These are phyloP conservation scores for Lepus europaeus DNA, from an alignment of 2,113 vertebrate species.

Conservation along the genomic window DNA sequence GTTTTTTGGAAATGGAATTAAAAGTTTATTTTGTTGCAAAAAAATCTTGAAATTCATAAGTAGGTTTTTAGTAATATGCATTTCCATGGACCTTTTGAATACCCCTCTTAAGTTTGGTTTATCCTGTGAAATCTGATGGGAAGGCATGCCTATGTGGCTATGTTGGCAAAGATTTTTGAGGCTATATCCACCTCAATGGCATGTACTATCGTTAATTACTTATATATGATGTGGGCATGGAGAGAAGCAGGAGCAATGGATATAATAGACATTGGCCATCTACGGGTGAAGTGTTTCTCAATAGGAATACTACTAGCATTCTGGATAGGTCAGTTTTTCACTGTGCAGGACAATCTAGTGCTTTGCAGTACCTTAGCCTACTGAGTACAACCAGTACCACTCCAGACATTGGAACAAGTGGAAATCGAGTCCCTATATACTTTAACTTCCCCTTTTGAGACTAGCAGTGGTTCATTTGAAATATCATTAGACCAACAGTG, in stretches of 20 bases:
- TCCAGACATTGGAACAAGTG: neutral
- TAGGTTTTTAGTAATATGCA: too few relatives aligned
- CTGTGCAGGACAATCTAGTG: too few relatives aligned
- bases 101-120: neutral
- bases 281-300: neutral
- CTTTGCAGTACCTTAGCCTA: neutral
- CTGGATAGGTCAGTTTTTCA: neutral
- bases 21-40: too few relatives aligned
- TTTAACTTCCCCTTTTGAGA: neutral
- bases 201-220: neutral
- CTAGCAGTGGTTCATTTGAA: neutral
- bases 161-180: slow-evolving; percentile 31
- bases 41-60: too few relatives aligned
- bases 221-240: neutral
- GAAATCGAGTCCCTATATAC: neutral
- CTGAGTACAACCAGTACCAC: neutral
- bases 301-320: neutral
- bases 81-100: too few relatives aligned
- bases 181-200: neutral
- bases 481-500: neutral
- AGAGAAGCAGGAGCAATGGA: neutral
- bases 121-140: neutral
- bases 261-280: neutral
- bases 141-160: neutral
- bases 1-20: too few relatives aligned